phyloP scores from a whole-genome alignment of 2,113 vertebrate species.

The Capreolus pygargus region DNA sequence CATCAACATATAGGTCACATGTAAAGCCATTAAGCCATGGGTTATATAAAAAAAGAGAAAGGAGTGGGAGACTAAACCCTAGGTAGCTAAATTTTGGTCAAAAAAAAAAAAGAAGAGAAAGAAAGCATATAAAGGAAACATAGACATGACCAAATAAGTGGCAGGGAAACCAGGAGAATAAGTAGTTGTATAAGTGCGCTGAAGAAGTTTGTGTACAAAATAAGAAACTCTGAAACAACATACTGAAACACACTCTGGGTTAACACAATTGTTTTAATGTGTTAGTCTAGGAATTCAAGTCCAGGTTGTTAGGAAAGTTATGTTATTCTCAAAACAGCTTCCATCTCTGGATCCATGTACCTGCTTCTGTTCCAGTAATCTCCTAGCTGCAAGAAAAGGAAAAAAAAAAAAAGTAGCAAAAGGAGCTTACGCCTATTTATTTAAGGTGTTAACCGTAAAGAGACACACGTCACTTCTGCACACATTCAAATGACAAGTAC shows the following conservation, averaged over 20 bases:
- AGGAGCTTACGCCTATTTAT: not conserved
- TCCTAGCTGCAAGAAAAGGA: not conserved
- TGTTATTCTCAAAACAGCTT: not conserved
- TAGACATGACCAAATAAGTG: not conserved
- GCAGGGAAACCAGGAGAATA: not conserved
- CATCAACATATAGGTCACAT: not conserved
- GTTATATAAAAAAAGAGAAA: not conserved
- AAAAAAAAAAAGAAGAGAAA: too few relatives aligned
- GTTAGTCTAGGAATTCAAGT: not conserved
- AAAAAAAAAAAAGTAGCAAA: not conserved
- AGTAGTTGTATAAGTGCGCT: not conserved
- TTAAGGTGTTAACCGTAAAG: not conserved
- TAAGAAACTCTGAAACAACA: not conserved
- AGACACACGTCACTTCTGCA: not conserved
- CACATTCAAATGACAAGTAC: not conserved
- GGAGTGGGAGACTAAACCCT: not conserved
- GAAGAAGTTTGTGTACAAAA: not conserved
- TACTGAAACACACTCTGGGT: not conserved
- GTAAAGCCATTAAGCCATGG: not conserved
- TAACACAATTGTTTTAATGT: not conserved
- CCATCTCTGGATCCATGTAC: not conserved
- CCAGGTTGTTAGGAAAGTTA: not conserved
- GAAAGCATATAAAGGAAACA: not conserved
- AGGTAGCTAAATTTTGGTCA: not conserved
- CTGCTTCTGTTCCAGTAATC: not conserved